Percentiles rank a stretch among this genome's conserved stretches.
Evolutionary conservation across 1,140 invertebrate species (phyloP).

Genomic region (Drosophila mauritiana): DNA sequence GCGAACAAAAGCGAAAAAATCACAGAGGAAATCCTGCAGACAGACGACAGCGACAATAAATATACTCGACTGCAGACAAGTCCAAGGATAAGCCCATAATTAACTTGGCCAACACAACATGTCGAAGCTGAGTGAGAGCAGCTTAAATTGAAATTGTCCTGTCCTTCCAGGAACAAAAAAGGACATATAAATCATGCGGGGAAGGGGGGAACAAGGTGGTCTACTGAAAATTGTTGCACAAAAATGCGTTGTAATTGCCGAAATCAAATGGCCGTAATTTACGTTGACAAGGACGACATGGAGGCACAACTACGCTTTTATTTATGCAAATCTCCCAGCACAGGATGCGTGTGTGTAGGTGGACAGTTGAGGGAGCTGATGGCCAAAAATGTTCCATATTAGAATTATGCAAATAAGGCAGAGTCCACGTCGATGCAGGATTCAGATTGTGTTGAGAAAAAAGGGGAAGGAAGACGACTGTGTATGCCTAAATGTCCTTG

Average conservation of each 20-base stretch:
- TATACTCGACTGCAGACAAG: conserved; percentile 66
- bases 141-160: conserved; percentile 71
- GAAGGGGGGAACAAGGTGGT: not conserved
- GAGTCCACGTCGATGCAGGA: conserved; percentile 33
- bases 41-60: conserved; percentile 42
- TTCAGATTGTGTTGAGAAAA: conserved; percentile 11
- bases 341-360: conserved; percentile 25
- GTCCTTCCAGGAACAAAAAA: conserved; percentile 3
- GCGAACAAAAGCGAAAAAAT: conserved; percentile 24
- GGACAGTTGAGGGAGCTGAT: conserved; percentile 46
- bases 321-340: conserved; percentile 74
- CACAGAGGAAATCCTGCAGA: conserved; percentile 33
- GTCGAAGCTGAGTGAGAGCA: conserved; percentile 54
- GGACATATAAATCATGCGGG: not conserved
- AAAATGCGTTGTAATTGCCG: conserved; percentile 81
- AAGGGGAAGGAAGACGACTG: too few relatives aligned
- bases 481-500: conserved; percentile 32
- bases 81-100: conserved; percentile 72
- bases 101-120: conserved; percentile 61
- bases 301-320: conserved; percentile 62
- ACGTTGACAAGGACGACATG: conserved; percentile 59
- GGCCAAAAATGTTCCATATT: conserved; percentile 78
- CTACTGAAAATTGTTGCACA: conserved; percentile 70
- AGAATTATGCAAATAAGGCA: conserved; percentile 79
- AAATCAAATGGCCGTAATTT: conserved; percentile 80